Evolutionary conservation across 64 coral and sea anemone species (phyloP).

Genomic region (Pachyseris speciosa): DNA sequence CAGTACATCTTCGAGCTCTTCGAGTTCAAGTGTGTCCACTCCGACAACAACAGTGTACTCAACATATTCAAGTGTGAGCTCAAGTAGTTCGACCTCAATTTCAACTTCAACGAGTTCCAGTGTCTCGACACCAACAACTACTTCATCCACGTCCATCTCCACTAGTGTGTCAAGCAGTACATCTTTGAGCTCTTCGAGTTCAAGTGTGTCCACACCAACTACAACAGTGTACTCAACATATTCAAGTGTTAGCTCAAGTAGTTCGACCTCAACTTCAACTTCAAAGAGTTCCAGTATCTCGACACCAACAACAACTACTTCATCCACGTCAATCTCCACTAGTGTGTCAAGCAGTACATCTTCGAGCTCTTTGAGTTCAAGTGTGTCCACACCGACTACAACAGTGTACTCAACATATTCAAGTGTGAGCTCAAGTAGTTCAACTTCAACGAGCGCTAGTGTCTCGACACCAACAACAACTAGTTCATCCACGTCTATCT

Average conservation of each 20-base stretch:
- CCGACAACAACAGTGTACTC: conserved; percentile 34
- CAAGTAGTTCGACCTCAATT: background rate
- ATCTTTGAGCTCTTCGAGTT: background rate
- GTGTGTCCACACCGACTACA: background rate
- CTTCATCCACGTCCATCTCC: background rate
- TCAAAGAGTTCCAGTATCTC: background rate
- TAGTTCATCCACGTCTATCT: too few relatives aligned
- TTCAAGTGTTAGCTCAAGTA: background rate
- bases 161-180: conserved; percentile 20
- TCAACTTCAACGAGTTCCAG: background rate
- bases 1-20: background rate
- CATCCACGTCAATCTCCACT: too few relatives aligned
- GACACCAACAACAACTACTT: background rate
- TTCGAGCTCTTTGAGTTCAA: background rate
- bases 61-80: background rate
- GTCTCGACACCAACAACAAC: background rate
- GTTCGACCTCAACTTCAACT: background rate
- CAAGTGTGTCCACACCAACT: conserved; percentile 26
- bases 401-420: background rate
- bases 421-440: background rate
- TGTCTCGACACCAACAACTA: conserved; percentile 31
- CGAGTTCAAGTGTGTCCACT: background rate
- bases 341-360: too few relatives aligned
- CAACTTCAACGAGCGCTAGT: background rate
- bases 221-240: background rate